These are phyloP conservation scores for Chalcis sispes DNA, from an alignment of 2,888 invertebrate species.

Conservation along the genomic window DNA sequence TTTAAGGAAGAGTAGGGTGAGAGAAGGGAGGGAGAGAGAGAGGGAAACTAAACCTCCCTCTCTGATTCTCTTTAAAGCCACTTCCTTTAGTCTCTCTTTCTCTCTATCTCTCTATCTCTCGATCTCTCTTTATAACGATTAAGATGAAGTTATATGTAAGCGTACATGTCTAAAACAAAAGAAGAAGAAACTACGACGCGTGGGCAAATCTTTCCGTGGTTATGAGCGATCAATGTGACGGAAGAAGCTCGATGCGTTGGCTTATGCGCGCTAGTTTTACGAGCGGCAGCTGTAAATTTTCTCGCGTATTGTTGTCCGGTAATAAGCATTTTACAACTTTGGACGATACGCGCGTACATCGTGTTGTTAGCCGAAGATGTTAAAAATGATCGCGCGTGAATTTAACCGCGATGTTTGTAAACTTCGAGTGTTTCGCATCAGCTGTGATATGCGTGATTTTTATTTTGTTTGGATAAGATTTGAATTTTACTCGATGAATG, in stretches of 20 bases:
- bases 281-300: constrained; percentile 43
- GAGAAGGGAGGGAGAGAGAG: too few species aligned
- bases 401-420: constrained; percentile 27
- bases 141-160: constrained; percentile 22
- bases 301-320: constrained; percentile 16
- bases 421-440: constrained; percentile 16
- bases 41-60: too few species aligned
- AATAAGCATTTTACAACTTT: constrained; percentile 43
- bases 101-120: too few species aligned
- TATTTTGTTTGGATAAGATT: too few species aligned
- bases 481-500: too few species aligned
- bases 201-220: constrained; percentile 9
- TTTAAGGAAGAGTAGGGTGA: too few species aligned
- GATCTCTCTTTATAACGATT: too few species aligned
- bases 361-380: constrained; percentile 38
- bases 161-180: too few species aligned
- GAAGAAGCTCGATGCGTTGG: not conserved
- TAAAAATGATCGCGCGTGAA: constrained; percentile 42
- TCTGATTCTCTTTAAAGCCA: not conserved
- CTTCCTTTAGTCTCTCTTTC: not conserved
- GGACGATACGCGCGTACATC: not conserved
- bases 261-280: constrained; percentile 9
- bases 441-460: too few species aligned
- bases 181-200: constrained; percentile 24
- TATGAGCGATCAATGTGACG: constrained; percentile 8